phyloP scores from a whole-genome alignment of 2,888 invertebrate genomes.

The Sthenelais limicola region DNA sequence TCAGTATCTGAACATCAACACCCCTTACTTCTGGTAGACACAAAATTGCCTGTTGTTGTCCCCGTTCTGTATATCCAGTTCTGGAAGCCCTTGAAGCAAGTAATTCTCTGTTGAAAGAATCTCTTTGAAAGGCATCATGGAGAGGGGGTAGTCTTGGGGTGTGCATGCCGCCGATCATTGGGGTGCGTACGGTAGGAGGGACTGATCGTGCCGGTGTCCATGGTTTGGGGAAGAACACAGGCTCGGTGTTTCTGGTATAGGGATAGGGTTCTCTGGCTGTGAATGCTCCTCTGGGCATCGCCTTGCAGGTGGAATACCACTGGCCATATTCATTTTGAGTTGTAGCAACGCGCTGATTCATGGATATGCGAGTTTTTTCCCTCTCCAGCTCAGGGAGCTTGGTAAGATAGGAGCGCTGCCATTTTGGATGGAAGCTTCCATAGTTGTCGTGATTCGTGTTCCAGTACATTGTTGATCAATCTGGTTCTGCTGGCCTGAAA shows the following conservation, averaged over 20 bases:
- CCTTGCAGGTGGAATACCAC: background rate
- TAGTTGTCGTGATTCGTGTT: conserved; percentile 12
- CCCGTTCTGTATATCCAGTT: background rate
- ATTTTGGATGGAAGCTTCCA: conserved; percentile 14
- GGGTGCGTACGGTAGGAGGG: too few relatives aligned
- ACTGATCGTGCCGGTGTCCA: too few relatives aligned
- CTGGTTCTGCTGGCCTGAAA: too few relatives aligned
- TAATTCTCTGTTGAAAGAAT: background rate
- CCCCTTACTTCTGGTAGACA: background rate
- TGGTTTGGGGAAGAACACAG: too few relatives aligned
- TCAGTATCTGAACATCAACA: conserved; percentile 16
- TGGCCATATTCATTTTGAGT: conserved; percentile 11
- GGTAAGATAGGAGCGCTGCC: background rate
- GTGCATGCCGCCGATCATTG: too few relatives aligned
- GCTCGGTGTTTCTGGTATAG: too few relatives aligned
- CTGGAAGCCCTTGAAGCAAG: background rate
- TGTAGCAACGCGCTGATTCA: background rate
- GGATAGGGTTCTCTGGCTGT: too few relatives aligned
- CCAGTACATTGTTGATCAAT: conserved; percentile 8
- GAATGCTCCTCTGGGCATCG: background rate
- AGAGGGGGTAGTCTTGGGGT: too few relatives aligned
- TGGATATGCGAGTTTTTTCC: too few relatives aligned
- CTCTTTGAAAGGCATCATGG: background rate
- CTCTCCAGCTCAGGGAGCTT: too few relatives aligned
- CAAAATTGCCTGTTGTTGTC: background rate